Conservation (phyloP, 2,797 vertebrate species). For the Argyrosomus regius region DNA sequence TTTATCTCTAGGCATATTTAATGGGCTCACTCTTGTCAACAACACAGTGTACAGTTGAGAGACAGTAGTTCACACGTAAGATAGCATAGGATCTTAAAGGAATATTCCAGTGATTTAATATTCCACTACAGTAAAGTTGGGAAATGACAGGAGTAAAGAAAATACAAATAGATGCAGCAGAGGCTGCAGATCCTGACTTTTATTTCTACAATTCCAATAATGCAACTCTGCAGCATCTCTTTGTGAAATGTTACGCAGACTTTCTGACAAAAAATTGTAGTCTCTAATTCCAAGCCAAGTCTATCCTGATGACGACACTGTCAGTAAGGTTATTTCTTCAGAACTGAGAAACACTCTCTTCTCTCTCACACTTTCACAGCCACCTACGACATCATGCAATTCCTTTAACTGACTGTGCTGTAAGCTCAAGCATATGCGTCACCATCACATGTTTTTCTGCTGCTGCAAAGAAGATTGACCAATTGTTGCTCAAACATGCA, state of each 20-base stretch:
- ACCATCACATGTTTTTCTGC: slow-evolving; percentile 4
- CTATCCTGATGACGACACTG: neutral
- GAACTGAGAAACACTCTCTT: neutral
- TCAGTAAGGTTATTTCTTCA: neutral
- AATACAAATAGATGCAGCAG: neutral
- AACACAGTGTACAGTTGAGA: neutral
- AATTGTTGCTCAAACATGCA: neutral
- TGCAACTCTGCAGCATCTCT: neutral
- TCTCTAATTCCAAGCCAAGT: no score
- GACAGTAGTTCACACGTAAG: neutral
- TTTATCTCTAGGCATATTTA: neutral
- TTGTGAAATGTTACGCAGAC: neutral
- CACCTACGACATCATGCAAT: neutral
- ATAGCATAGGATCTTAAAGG: neutral
- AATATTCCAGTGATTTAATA: neutral
- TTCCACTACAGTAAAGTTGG: neutral
- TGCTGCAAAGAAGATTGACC: neutral
- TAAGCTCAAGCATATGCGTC: neutral
- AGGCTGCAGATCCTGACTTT: neutral
- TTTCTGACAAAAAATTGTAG: neutral
- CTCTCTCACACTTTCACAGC: neutral
- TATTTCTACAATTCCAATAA: neutral
- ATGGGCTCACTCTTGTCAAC: neutral
- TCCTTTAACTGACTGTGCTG: neutral
- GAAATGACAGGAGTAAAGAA: no score